Base-by-base conservation (phyloP, 2,113 vertebrate species). In the Lamprotornis superbus region DNA sequence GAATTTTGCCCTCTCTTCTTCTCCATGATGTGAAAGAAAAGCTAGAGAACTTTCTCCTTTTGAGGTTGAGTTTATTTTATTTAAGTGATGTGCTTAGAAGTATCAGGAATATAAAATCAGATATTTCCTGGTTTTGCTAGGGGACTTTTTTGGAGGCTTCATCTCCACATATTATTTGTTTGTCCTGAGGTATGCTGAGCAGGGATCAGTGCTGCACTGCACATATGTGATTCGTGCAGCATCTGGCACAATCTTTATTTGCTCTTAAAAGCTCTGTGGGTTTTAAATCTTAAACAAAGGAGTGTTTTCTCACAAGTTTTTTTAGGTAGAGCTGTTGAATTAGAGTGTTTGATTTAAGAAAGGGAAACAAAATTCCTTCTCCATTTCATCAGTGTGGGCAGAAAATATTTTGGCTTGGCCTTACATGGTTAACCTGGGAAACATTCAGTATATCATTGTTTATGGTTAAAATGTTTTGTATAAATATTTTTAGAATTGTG, bases 261-360 rank as follows among this genome's bases (percentile, higher is more conserved):
- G 85, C 60, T 95, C 93, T 96, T 94, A 90, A 93, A 92, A 81
- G 37, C 60, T 83, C 75, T 42, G 40, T 90, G 79, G 60, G 31
- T 86, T 92, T 86, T 83, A 86, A 91, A 89, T 94, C 76, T 93
- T 96, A 86, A 94, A 94, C 89, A 95, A 94, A 90, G 23, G 10
- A 83, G 65, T 95, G 60, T 90, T 93, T 97, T 93, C 83, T 93
- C 88, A 86, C 55, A 77, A 80, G n/a, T 9, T 56, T 85, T 92
- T 95, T 95, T 91, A 95, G 47, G 68, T 74, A 91, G 68, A 90
- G 35, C 16, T 86, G 31, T 95, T 83, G 85, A 96, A 95, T 81
- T 68, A 44, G 13, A 56, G 39, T 81, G 52, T 85, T 91, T 91
- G 56, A 75, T 91, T 94, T 90, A 81, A 89, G 63, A 77, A 90